Evolutionary conservation across 2,888 invertebrate species (phyloP).

Genomic region (Cantharis nigra): DNA sequence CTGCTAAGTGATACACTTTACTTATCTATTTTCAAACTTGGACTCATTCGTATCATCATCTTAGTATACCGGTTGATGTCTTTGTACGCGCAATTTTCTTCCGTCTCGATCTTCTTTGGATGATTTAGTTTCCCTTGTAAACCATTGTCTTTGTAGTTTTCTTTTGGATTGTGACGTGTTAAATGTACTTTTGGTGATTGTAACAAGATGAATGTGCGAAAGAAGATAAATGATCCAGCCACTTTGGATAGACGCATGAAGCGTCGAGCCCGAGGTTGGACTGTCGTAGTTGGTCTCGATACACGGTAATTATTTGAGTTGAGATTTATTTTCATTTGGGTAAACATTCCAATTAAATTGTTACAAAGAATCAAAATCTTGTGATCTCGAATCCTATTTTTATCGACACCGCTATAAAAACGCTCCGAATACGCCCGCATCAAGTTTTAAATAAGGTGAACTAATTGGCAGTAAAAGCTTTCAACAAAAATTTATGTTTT

Average conservation of each 20-base stretch:
- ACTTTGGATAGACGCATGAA: slow-evolving; percentile 50
- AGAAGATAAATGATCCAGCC: slow-evolving; percentile 29
- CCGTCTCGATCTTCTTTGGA: neutral
- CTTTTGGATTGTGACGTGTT: neutral
- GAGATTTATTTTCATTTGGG: neutral
- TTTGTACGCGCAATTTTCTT: slow-evolving; percentile 17
- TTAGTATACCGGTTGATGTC: slow-evolving; percentile 16
- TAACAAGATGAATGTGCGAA: neutral
- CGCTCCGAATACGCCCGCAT: neutral
- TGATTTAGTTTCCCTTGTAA: neutral
- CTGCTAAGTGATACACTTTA: slow-evolving; percentile 31
- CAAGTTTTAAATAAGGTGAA: neutral
- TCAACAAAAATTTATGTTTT: neutral
- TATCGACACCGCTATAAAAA: neutral
- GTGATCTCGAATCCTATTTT: neutral
- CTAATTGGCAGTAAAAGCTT: neutral
- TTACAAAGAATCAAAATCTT: neutral
- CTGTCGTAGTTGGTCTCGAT: slow-evolving; percentile 74
- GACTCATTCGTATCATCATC: slow-evolving; percentile 15
- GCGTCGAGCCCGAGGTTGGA: slow-evolving; percentile 73
- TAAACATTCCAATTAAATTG: neutral
- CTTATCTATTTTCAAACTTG: slow-evolving; percentile 46
- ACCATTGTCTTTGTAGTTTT: neutral
- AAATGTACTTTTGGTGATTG: slow-evolving; percentile 6
- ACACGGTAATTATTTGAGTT: slow-evolving; percentile 61